phyloP scores from a whole-genome alignment of 2,888 invertebrate species.

The Eupithecia inturbata region DNA sequence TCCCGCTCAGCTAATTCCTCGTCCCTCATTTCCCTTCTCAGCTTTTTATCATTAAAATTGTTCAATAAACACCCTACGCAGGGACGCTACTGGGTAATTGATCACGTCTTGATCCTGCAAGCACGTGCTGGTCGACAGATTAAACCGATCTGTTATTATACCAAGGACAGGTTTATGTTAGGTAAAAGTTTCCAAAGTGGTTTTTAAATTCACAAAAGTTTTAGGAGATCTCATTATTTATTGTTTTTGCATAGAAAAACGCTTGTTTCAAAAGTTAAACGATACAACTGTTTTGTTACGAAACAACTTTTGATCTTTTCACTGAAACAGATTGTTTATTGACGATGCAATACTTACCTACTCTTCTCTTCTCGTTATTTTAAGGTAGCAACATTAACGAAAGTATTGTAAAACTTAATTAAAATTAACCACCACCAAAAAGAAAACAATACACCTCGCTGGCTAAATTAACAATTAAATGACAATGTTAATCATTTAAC shows the following conservation, averaged over 20 bases:
- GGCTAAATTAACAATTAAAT: background rate
- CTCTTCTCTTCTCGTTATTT: background rate
- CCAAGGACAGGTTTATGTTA: slow-evolving; percentile 48
- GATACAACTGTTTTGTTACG: background rate
- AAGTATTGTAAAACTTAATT: background rate
- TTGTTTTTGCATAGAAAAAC: slow-evolving; percentile 9
- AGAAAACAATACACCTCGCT: background rate
- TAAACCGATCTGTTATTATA: slow-evolving; percentile 64
- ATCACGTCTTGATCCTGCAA: slow-evolving; percentile 62
- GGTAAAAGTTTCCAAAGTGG: slow-evolving; percentile 21
- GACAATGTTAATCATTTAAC: background rate
- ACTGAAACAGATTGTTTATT: background rate
- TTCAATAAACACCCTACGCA: slow-evolving; percentile 50
- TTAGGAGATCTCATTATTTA: slow-evolving; percentile 6
- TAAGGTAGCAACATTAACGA: background rate
- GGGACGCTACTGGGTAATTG: slow-evolving; percentile 65
- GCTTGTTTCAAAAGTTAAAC: background rate
- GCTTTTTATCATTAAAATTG: slow-evolving; percentile 57
- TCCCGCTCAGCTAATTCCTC: slow-evolving; percentile 40
- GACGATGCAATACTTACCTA: background rate
- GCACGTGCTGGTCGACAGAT: slow-evolving; percentile 50
- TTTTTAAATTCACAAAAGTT: slow-evolving; percentile 14
- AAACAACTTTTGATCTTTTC: slow-evolving; percentile 5
- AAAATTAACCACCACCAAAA: background rate
- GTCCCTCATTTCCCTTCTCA: slow-evolving; percentile 37